Conservation (phyloP, 2,113 vertebrate species). For the Zosterops pallidus region DNA sequence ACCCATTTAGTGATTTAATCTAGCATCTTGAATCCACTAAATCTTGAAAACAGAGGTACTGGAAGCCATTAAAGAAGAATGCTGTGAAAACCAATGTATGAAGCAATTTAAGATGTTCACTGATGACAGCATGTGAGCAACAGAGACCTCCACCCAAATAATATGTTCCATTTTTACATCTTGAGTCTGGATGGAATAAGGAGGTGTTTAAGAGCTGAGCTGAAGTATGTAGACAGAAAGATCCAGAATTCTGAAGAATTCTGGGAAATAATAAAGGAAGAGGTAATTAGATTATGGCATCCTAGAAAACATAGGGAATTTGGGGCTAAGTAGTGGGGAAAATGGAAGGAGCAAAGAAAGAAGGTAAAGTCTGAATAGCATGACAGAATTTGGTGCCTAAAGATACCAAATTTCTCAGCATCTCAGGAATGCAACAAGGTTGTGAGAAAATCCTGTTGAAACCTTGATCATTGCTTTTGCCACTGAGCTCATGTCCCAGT, state of each 20-base stretch:
- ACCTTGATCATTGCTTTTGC: slow-evolving; percentile 3
- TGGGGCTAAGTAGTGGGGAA: background rate
- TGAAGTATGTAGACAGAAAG: background rate
- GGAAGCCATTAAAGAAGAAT: slow-evolving; percentile 34
- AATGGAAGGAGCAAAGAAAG: background rate
- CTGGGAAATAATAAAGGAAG: background rate
- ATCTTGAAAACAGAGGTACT: background rate
- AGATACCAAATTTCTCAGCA: background rate
- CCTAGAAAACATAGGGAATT: background rate
- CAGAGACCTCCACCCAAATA: slow-evolving; percentile 11
- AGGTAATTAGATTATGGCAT: background rate
- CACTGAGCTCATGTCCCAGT: background rate
- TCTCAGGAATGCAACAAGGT: background rate
- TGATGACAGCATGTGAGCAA: background rate
- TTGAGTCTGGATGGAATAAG: background rate
- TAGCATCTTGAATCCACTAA: background rate
- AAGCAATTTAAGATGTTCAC: slow-evolving; percentile 7
- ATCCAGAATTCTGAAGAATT: background rate
- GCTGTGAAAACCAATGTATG: slow-evolving; percentile 3
- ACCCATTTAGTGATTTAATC: background rate
- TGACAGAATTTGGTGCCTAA: background rate
- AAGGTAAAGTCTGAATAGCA: background rate
- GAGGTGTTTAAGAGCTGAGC: background rate
- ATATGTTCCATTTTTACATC: background rate
- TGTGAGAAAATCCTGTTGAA: background rate